Conservation (phyloP, 2,888 invertebrate species). For the Apotomis capreana region DNA sequence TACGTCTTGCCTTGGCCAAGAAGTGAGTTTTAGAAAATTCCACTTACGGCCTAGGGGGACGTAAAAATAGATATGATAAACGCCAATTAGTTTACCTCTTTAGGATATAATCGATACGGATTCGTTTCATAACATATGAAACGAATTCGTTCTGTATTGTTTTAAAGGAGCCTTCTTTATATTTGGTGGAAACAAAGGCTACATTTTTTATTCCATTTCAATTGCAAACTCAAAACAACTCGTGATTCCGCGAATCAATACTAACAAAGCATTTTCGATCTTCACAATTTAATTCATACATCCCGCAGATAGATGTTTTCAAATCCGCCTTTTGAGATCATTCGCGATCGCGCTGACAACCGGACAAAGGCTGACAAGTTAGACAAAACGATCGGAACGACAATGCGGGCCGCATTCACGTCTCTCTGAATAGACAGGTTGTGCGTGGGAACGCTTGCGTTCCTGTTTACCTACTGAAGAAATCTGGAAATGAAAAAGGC, state of each 20-base stretch:
- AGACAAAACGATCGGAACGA: conserved; percentile 62
- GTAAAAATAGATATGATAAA: too few species aligned
- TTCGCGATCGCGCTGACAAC: conserved; percentile 57
- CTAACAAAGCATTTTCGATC: conserved; percentile 30
- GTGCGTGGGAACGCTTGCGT: conserved; percentile 69
- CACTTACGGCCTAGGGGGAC: too few species aligned
- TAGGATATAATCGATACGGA: too few species aligned
- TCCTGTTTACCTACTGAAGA: conserved; percentile 54
- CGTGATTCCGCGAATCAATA: conserved; percentile 36
- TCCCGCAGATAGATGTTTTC: conserved; percentile 53
- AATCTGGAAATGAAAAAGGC: too few species aligned
- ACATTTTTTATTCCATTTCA: not conserved
- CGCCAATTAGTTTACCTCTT: too few species aligned
- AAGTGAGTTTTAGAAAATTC: too few species aligned
- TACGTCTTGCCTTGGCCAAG: too few species aligned
- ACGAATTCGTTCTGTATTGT: too few species aligned
- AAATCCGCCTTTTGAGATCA: conserved; percentile 59
- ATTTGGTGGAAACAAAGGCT: not conserved
- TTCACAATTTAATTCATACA: conserved; percentile 41
- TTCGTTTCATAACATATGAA: too few species aligned
- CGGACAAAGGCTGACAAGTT: conserved; percentile 62
- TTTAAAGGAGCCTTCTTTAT: too few species aligned
- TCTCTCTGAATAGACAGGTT: conserved; percentile 60
- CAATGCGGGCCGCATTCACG: conserved; percentile 57
- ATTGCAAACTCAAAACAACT: conserved; percentile 5